A percentile compares a stretch with the other conserved stretches of the same genome.
phyloP scores from a whole-genome alignment of 2,888 invertebrate species.

The Apoda limacodes region DNA sequence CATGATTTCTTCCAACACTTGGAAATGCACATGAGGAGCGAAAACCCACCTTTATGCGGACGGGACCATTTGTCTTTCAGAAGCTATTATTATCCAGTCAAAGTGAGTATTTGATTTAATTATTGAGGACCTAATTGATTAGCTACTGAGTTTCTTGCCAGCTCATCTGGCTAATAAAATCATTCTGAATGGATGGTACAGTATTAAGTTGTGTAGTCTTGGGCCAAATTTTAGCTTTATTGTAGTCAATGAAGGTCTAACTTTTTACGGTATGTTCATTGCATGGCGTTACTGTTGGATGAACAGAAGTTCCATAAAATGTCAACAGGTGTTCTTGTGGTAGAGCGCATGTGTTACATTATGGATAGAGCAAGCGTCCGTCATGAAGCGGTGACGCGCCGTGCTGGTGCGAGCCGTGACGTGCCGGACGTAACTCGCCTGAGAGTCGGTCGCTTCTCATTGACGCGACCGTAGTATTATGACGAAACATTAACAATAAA shows the following conservation, averaged over 20 bases:
- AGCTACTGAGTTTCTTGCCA: too few species aligned
- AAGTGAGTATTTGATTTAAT: too few species aligned
- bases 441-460: conserved; percentile 51
- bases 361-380: conserved; percentile 45
- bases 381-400: conserved; percentile 29
- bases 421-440: conserved; percentile 27
- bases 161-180: too few species aligned
- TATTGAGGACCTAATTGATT: too few species aligned
- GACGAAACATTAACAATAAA: too few species aligned
- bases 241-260: too few species aligned
- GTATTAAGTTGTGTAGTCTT: too few species aligned
- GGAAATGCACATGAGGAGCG: conserved; percentile 99
- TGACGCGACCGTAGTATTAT: conserved; percentile 48
- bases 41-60: conserved; percentile 96
- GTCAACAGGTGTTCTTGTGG: conserved; percentile 46
- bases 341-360: conserved; percentile 52
- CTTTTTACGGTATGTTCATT: too few species aligned
- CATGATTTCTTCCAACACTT: conserved; percentile 99
- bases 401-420: conserved; percentile 35
- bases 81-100: conserved; percentile 97
- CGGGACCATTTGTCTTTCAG: conserved; percentile 97
- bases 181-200: too few species aligned
- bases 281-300: too few species aligned
- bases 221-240: too few species aligned
- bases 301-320: conserved; percentile 38